Percentiles rank a stretch among this genome's conserved stretches.
These are phyloP conservation scores for Pteronotus mesoamericanus DNA, from an alignment of 2,797 vertebrate species.

Conservation along the genomic window DNA sequence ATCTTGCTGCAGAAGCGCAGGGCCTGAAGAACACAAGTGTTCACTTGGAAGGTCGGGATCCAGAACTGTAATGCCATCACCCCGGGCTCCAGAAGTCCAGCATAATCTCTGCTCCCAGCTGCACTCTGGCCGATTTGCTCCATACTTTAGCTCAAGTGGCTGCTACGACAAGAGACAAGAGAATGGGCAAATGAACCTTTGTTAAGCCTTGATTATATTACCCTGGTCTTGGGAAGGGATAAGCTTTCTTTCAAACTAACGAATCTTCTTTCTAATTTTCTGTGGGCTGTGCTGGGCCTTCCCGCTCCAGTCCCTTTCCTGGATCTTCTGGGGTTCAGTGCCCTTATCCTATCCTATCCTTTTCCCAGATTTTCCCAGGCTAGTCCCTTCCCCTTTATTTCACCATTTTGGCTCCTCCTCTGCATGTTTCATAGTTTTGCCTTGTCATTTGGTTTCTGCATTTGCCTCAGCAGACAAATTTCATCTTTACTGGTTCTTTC, in stretches of 20 bases:
- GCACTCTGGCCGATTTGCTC: background rate
- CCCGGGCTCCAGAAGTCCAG: background rate
- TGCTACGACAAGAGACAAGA: background rate
- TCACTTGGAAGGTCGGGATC: background rate
- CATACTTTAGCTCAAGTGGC: background rate
- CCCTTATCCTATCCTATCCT: background rate
- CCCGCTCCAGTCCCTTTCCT: background rate
- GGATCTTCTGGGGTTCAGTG: background rate
- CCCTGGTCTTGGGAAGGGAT: background rate
- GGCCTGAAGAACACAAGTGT: background rate
- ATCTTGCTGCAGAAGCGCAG: background rate
- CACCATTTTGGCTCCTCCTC: background rate
- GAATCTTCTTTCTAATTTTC: background rate
- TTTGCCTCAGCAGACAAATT: background rate
- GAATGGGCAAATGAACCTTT: background rate
- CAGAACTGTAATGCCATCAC: background rate
- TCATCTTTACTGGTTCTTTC: background rate
- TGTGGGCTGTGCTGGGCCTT: background rate
- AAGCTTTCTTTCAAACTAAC: background rate
- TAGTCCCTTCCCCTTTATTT: background rate
- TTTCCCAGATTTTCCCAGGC: background rate
- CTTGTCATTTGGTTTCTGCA: background rate
- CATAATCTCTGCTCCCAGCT: background rate
- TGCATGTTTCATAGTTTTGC: background rate
- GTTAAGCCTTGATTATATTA: background rate